Evolutionary conservation across 2,113 vertebrate species (phyloP).

Genomic region (Nibea albiflora): DNA sequence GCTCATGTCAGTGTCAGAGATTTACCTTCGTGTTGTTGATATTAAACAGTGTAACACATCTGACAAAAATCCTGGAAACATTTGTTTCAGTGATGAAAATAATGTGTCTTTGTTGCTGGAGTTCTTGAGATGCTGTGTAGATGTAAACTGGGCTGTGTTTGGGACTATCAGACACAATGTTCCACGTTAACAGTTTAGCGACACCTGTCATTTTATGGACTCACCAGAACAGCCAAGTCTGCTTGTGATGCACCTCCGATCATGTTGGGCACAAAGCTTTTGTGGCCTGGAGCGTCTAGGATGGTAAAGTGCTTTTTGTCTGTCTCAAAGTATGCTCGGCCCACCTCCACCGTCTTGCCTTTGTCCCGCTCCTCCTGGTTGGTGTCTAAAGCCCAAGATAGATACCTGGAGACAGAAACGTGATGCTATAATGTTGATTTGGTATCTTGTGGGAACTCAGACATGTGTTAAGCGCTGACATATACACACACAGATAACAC

Average conservation of each 20-base stretch:
- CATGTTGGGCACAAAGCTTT: conserved; percentile 99
- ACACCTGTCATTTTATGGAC: conserved; percentile 36
- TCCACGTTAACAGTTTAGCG: background rate
- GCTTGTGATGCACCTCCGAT: conserved; percentile 98
- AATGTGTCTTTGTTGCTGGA: background rate
- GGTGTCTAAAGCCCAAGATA: conserved; percentile 99
- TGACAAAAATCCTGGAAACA: no score
- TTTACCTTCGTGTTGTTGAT: no score
- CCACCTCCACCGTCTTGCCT: conserved; percentile 99
- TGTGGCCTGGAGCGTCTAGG: conserved; percentile 97
- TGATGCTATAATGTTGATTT: background rate
- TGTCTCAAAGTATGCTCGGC: conserved; percentile 98
- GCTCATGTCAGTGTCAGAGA: no score
- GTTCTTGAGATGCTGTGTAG: background rate
- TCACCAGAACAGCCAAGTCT: conserved; percentile 97
- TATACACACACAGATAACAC: background rate
- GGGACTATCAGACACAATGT: background rate
- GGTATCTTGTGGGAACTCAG: no score
- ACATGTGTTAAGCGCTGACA: background rate
- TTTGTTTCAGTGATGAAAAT: no score
- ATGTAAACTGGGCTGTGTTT: no score
- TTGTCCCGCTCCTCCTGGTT: conserved; percentile 99
- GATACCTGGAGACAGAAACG: conserved; percentile 86
- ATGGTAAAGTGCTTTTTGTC: conserved; percentile 99
- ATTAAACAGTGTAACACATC: background rate